These are phyloP conservation scores for Tetramorium alpestre DNA, from an alignment of 1,140 invertebrate genomes.

Conservation along the genomic window DNA sequence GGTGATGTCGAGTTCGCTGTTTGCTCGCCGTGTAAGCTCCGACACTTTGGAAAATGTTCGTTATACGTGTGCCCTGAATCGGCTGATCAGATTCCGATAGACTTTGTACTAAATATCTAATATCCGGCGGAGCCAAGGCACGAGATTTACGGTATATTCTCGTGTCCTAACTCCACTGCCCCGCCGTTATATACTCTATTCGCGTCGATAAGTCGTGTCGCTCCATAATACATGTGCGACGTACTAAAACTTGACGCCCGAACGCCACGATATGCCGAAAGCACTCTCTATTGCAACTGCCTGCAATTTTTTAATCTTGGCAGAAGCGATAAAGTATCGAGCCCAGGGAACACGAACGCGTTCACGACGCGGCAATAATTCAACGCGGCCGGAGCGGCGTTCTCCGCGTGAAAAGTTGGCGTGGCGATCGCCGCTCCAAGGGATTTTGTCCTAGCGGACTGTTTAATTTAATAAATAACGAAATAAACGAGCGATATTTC, in stretches of 20 bases:
- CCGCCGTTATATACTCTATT: neutral
- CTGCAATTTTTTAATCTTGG: constrained; percentile 37
- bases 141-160: constrained; percentile 25
- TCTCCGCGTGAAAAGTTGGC: neutral
- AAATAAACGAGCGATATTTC: neutral
- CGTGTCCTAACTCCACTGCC: neutral
- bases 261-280: neutral
- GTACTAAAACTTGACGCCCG: constrained; percentile 1
- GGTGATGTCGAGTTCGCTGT: neutral
- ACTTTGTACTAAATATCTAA: constrained; percentile 46
- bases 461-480: constrained; percentile 47
- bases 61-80: constrained; percentile 32
- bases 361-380: constrained; percentile 22
- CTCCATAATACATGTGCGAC: constrained; percentile 16
- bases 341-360: neutral
- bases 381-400: neutral
- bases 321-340: neutral
- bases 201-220: constrained; percentile 21
- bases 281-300: neutral
- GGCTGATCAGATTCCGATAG: constrained; percentile 30
- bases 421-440: neutral
- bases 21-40: neutral
- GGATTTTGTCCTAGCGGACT: neutral
- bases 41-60: constrained; percentile 11
- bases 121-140: constrained; percentile 25